Percentiles rank a stretch among this genome's conserved stretches.
These are phyloP conservation scores for Drosophila seguyi DNA, from an alignment of 1,140 invertebrate genomes.

Conservation along the genomic window DNA sequence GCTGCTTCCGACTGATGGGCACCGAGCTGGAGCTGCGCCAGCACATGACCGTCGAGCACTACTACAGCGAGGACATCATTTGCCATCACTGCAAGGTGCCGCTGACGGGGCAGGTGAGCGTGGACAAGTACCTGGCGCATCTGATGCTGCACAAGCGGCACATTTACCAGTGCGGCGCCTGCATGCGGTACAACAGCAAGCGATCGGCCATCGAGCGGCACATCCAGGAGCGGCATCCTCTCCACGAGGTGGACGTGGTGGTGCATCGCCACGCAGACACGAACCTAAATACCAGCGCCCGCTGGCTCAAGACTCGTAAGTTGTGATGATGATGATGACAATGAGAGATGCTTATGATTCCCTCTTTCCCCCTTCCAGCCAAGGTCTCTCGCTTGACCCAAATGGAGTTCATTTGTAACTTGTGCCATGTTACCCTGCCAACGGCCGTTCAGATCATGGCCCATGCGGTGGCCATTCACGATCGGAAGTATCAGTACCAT, in stretches of 20 bases:
- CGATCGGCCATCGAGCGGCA: conserved; percentile 46
- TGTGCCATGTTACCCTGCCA: conserved; percentile 17
- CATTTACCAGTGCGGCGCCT: conserved; percentile 59
- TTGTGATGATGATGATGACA: not conserved
- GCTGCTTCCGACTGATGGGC: conserved; percentile 5
- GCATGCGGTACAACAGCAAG: conserved; percentile 6
- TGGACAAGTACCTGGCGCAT: conserved; percentile 31
- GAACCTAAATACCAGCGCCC: not conserved
- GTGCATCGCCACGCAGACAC: conserved; percentile 16
- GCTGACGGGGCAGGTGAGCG: not conserved
- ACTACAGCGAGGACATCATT: conserved; percentile 1
- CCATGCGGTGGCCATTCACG: conserved; percentile 27
- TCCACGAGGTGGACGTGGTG: conserved; percentile 29
- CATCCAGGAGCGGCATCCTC: conserved; percentile 29
- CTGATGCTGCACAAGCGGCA: conserved; percentile 54
- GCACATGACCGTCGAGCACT: conserved; percentile 29
- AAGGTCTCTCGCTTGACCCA: not conserved
- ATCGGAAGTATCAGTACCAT: conserved; percentile 13
- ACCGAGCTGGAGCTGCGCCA: conserved; percentile 21
- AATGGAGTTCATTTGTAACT: conserved; percentile 38
- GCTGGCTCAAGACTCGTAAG: conserved; percentile 47
- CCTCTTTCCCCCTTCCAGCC: not conserved
- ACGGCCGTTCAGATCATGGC: not conserved
- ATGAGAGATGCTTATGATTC: not conserved
- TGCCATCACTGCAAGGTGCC: conserved; percentile 40